Evolutionary conservation across 2,888 invertebrate genomes (phyloP).

Genomic region (Clunio marinus): DNA sequence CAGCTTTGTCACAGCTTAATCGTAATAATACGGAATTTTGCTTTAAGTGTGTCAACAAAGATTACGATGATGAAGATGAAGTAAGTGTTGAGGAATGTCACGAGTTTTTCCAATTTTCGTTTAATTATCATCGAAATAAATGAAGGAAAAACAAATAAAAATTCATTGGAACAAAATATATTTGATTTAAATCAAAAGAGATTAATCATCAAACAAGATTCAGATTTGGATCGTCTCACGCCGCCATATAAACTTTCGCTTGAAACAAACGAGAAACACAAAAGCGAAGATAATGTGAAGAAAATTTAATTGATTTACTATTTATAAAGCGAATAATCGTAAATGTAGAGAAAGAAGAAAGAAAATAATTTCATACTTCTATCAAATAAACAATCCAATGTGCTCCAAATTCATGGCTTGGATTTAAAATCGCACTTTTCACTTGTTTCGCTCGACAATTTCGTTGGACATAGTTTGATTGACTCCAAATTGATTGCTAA

Average conservation of each 20-base stretch:
- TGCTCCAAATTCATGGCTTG: conserved; percentile 38
- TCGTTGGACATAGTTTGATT: too few relatives aligned
- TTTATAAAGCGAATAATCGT: not conserved
- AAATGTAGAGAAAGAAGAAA: not conserved
- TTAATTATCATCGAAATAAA: not conserved
- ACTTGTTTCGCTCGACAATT: not conserved
- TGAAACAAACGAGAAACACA: not conserved
- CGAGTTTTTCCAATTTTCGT: too few relatives aligned
- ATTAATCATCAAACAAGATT: not conserved
- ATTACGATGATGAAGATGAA: not conserved
- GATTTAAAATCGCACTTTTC: conserved; percentile 32
- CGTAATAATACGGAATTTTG: not conserved
- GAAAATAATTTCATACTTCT: conserved; percentile 23
- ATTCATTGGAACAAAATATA: too few relatives aligned
- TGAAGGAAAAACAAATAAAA: not conserved
- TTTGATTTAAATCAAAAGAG: not conserved
- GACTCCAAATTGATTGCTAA: too few relatives aligned
- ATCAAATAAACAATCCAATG: conserved; percentile 25
- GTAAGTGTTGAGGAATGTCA: not conserved
- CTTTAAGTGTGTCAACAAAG: conserved; percentile 14
- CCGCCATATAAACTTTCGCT: conserved; percentile 25
- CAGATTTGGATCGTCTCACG: not conserved
- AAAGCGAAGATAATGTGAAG: conserved; percentile 5
- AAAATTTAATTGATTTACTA: not conserved
- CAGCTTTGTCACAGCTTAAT: not conserved